These are phyloP conservation scores for Odontomachus brunneus DNA, from an alignment of 1,140 invertebrate genomes.

Conservation along the genomic window DNA sequence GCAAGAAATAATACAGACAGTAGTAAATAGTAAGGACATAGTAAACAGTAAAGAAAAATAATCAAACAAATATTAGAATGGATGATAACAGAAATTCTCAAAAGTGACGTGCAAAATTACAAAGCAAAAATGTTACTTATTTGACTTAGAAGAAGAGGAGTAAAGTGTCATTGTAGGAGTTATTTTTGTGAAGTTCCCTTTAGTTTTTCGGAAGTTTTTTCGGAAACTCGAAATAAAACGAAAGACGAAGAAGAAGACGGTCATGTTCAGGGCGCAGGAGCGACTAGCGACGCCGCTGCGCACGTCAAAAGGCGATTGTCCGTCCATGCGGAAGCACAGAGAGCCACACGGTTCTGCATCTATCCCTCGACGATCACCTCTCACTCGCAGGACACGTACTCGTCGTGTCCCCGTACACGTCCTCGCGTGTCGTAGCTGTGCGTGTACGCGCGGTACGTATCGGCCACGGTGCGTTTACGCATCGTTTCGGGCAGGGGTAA, in stretches of 20 bases:
- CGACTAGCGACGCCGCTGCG: constrained; percentile 33
- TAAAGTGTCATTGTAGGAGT: neutral
- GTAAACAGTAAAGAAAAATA: too few relatives aligned
- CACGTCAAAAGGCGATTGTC: constrained; percentile 73
- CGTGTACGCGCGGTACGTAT: constrained; percentile 61
- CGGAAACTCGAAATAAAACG: neutral
- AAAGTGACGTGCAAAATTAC: too few relatives aligned
- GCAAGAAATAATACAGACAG: too few relatives aligned
- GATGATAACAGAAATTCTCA: too few relatives aligned
- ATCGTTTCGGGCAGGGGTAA: constrained; percentile 14
- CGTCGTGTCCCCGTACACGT: constrained; percentile 79
- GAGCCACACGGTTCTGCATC: constrained; percentile 67
- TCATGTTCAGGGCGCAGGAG: constrained; percentile 30
- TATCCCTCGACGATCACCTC: constrained; percentile 76
- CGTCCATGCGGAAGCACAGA: constrained; percentile 76
- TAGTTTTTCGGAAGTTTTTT: neutral
- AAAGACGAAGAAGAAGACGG: neutral
- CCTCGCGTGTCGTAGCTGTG: constrained; percentile 54
- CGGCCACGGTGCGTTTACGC: constrained; percentile 11
- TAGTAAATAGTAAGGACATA: too few relatives aligned
- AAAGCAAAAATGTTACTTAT: too few relatives aligned
- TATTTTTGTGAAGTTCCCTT: neutral
- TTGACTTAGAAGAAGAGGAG: too few relatives aligned
- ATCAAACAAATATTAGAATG: too few relatives aligned
- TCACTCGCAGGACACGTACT: constrained; percentile 78